Conservation (phyloP, 1,140 invertebrate species). For the Panulirus ornatus region DNA sequence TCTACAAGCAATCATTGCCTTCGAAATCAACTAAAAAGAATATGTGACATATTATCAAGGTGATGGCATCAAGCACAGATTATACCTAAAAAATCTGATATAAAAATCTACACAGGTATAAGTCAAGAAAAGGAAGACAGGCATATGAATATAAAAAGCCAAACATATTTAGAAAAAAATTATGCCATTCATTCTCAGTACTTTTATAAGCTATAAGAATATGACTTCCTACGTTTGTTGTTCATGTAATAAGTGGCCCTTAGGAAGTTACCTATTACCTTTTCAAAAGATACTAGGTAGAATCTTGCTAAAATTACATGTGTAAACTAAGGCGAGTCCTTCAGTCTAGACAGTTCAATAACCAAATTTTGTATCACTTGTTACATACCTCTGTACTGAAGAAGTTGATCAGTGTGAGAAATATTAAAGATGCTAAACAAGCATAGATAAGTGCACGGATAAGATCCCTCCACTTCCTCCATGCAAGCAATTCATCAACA, state of each 20-base stretch:
- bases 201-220: background rate
- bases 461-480: conserved; percentile 78
- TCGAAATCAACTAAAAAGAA: too few relatives aligned
- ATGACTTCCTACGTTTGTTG: background rate
- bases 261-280: background rate
- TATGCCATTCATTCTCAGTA: too few relatives aligned
- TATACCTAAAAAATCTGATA: too few relatives aligned
- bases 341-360: background rate
- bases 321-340: background rate
- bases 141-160: too few relatives aligned
- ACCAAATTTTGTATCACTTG: background rate
- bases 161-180: too few relatives aligned
- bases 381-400: conserved; percentile 59
- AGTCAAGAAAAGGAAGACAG: too few relatives aligned
- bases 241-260: background rate
- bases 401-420: conserved; percentile 53
- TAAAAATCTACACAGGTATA: too few relatives aligned
- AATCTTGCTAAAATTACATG: background rate
- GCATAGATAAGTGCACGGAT: conserved; percentile 68
- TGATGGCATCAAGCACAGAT: too few relatives aligned
- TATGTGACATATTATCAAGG: too few relatives aligned
- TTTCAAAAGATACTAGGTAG: too few relatives aligned
- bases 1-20: too few relatives aligned
- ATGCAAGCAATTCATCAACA: conserved; percentile 83
- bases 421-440: conserved; percentile 46